Conservation (phyloP, 2,113 vertebrate species). For the Alligator sinensis region DNA sequence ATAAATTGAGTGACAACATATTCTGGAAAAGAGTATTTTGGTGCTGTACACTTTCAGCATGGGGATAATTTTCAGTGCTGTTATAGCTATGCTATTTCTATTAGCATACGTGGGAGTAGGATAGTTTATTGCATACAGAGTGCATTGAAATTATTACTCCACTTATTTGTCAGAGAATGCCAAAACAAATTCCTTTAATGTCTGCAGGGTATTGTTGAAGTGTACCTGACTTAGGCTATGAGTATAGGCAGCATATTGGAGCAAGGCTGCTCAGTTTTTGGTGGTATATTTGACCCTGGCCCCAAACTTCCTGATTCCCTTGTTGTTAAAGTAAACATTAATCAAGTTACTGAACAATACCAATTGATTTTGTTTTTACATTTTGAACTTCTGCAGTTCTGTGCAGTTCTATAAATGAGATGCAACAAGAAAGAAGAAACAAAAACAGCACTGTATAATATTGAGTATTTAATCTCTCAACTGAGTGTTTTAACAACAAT, state of each 20-base stretch:
- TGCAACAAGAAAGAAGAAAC: background rate
- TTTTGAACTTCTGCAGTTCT: background rate
- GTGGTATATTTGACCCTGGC: background rate
- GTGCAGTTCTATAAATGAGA: background rate
- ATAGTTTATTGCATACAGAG: background rate
- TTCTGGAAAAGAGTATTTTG: background rate
- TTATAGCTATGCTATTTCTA: background rate
- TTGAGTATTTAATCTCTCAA: background rate
- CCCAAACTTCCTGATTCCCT: background rate
- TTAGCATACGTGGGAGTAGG: background rate
- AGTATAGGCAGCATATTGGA: background rate
- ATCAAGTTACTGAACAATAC: background rate
- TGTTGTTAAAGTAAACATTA: constrained; percentile 2
- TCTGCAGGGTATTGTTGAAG: background rate
- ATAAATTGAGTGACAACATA: background rate
- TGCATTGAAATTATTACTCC: background rate
- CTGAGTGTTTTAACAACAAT: background rate
- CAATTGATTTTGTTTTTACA: background rate
- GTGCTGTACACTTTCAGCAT: accelerated
- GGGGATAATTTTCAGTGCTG: background rate
- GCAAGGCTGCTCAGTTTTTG: background rate
- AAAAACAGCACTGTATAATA: accelerated
- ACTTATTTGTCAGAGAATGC: constrained; percentile 8
- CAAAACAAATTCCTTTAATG: constrained; percentile 4
- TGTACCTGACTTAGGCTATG: constrained; percentile 10